A percentile compares a stretch with the other conserved stretches of the same genome.
These are phyloP conservation scores for Thaleichthys pacificus DNA, from an alignment of 2,797 vertebrate genomes.

Conservation along the genomic window DNA sequence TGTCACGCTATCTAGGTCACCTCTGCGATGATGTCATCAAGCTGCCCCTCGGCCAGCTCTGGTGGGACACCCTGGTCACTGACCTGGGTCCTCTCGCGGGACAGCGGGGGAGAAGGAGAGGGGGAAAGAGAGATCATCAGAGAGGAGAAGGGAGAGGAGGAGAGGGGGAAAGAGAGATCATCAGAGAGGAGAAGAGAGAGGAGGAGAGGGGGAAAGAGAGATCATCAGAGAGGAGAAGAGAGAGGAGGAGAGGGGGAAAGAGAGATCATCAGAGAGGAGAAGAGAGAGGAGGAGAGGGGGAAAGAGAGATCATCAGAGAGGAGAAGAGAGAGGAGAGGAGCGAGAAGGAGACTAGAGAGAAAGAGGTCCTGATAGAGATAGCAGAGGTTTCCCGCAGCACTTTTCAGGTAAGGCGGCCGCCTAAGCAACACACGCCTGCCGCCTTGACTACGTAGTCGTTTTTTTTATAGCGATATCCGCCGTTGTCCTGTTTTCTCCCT, in stretches of 20 bases:
- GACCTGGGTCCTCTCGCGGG: too few relatives aligned
- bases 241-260: slow-evolving; percentile 2
- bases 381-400: too few relatives aligned
- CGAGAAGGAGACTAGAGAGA: slow-evolving; percentile 3
- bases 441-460: too few relatives aligned
- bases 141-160: slow-evolving; percentile 6
- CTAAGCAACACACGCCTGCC: too few relatives aligned
- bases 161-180: too few relatives aligned
- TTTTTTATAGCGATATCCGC: too few relatives aligned
- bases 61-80: not conserved
- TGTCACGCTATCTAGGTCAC: slow-evolving; percentile 14
- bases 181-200: slow-evolving; percentile 6
- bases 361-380: not conserved
- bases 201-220: slow-evolving; percentile 11
- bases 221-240: slow-evolving; percentile 10
- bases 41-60: not conserved
- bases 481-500: too few relatives aligned
- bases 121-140: slow-evolving; percentile 16
- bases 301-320: slow-evolving; percentile 20
- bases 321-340: slow-evolving; percentile 14
- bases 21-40: slow-evolving; percentile 13
- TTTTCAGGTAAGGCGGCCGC: too few relatives aligned
- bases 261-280: slow-evolving; percentile 13
- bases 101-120: not conserved
- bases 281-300: not conserved